These are phyloP conservation scores for Hyaena hyaena DNA, from an alignment of 2,113 vertebrate species.

Conservation along the genomic window DNA sequence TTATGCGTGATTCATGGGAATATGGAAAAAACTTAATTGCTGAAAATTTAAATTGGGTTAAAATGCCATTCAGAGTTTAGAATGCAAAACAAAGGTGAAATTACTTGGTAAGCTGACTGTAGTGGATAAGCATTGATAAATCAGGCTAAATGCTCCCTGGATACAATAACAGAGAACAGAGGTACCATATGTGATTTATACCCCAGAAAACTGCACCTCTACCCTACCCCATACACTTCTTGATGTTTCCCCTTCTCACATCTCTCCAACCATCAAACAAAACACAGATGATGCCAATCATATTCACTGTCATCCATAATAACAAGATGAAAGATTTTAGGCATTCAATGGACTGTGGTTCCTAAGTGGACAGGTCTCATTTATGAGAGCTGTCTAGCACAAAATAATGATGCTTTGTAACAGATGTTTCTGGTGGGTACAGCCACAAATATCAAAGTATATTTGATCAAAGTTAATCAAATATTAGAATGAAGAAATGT, in stretches of 20 bases:
- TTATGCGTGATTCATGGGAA: not conserved
- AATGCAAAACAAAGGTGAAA: slow-evolving; percentile 7
- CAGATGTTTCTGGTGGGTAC: not conserved
- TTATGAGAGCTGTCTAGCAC: not conserved
- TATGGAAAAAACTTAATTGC: not conserved
- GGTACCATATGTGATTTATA: not conserved
- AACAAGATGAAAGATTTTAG: not conserved
- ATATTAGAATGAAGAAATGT: not conserved
- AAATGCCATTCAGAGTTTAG: slow-evolving; percentile 64
- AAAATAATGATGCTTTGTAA: not conserved
- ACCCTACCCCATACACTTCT: not conserved
- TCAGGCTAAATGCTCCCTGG: not conserved
- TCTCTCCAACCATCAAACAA: not conserved
- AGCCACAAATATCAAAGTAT: not conserved
- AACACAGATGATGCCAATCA: not conserved
- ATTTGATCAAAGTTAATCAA: slow-evolving; percentile 14
- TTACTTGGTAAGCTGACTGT: not conserved
- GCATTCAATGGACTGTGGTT: not conserved
- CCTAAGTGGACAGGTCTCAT: not conserved
- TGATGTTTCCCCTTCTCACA: not conserved
- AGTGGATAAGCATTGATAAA: not conserved
- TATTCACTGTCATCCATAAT: not conserved
- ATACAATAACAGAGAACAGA: not conserved
- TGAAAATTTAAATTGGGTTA: not conserved
- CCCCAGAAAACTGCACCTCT: not conserved